phyloP scores from a whole-genome alignment of 2,888 invertebrate species.

The Drosophila recens region DNA sequence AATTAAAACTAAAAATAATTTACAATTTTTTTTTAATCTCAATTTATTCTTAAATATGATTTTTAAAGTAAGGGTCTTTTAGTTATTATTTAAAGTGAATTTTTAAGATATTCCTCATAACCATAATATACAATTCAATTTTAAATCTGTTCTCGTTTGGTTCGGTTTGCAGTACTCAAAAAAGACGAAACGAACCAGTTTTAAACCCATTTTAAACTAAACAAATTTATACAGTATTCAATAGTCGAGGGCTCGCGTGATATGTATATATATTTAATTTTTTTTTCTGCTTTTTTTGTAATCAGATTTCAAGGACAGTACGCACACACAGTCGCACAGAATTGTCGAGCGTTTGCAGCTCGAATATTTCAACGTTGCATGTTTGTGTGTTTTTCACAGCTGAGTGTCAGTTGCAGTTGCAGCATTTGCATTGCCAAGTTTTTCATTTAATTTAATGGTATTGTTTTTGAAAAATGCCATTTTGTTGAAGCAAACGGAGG shows the following conservation, averaged over 20 bases:
- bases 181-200: not conserved
- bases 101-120: too few species aligned
- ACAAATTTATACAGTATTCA: constrained; percentile 18
- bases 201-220: constrained; percentile 3
- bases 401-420: constrained; percentile 31
- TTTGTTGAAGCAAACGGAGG: constrained; percentile 16
- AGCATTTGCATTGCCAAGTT: constrained; percentile 54
- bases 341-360: not conserved
- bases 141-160: too few species aligned
- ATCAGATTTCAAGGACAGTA: constrained; percentile 53
- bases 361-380: constrained; percentile 22
- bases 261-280: not conserved
- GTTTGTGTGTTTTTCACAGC: constrained; percentile 28
- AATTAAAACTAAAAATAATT: too few species aligned
- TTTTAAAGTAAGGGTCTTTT: too few species aligned
- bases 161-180: too few species aligned
- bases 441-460: constrained; percentile 21
- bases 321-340: constrained; percentile 3
- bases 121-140: too few species aligned
- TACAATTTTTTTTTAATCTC: too few species aligned
- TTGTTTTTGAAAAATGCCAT: constrained; percentile 26
- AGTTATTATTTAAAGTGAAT: too few species aligned
- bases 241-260: not conserved
- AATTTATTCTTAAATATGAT: too few species aligned
- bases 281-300: constrained; percentile 11